phyloP scores from a whole-genome alignment of 2,888 invertebrate species.

The Eudemis profundana region DNA sequence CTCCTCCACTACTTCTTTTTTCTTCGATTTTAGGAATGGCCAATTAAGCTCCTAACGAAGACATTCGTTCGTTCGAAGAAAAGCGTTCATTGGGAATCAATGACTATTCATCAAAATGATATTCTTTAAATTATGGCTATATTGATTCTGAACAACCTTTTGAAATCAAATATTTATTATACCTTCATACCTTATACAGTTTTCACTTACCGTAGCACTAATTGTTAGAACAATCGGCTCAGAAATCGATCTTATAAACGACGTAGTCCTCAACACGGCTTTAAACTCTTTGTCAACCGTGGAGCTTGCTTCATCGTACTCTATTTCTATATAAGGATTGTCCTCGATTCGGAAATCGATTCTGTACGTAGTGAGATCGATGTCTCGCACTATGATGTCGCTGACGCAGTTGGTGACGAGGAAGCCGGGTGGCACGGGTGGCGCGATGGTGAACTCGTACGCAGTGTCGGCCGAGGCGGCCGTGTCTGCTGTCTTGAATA shows the following conservation, averaged over 20 bases:
- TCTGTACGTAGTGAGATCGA: conserved; percentile 80
- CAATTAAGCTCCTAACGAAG: no score
- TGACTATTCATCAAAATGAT: no score
- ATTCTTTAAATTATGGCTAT: no score
- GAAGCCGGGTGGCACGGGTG: conserved; percentile 77
- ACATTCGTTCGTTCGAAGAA: no score
- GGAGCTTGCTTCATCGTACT: conserved; percentile 56
- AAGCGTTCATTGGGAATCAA: no score
- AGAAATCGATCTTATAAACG: conserved; percentile 67
- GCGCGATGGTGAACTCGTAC: conserved; percentile 72
- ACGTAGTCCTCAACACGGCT: conserved; percentile 65
- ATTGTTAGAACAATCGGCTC: conserved; percentile 66
- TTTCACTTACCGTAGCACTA: conserved; percentile 71
- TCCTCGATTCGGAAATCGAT: conserved; percentile 70
- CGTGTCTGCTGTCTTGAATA: conserved; percentile 58
- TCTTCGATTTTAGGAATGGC: no score
- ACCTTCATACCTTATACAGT: neutral
- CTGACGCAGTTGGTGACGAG: conserved; percentile 73
- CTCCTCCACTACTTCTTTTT: no score
- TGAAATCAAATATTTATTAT: neutral
- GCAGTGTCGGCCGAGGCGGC: conserved; percentile 40
- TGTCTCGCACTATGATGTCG: conserved; percentile 75
- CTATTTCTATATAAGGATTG: conserved; percentile 71
- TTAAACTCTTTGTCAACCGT: conserved; percentile 66
- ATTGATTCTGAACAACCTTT: no score